phyloP scores from a whole-genome alignment of 2,797 vertebrate species.

The Lerista edwardsae region DNA sequence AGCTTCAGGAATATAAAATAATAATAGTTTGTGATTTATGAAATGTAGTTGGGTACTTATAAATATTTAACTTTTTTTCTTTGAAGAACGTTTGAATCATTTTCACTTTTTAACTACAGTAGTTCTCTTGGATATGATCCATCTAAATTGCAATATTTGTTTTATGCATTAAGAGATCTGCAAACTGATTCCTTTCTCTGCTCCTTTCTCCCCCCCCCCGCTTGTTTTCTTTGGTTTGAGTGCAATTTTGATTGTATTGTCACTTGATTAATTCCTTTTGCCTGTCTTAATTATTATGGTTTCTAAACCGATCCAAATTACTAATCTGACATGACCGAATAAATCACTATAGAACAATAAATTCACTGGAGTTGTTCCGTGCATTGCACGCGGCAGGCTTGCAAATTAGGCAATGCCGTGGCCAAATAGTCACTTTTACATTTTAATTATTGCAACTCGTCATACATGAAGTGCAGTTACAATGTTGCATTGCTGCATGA shows the following conservation, averaged over 20 bases:
- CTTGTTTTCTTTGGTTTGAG: conserved; percentile 70
- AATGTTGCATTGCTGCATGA: conserved; percentile 57
- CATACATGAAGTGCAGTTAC: conserved; percentile 62
- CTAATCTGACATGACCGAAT: conserved; percentile 78
- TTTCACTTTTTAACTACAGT: conserved; percentile 85
- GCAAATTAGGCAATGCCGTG: conserved; percentile 63
- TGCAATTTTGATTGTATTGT: conserved; percentile 73
- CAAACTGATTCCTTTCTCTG: conserved; percentile 53
- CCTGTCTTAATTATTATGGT: conserved; percentile 78
- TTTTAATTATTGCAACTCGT: conserved; percentile 74
- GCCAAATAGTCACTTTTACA: conserved; percentile 72
- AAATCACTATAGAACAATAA: conserved; percentile 74
- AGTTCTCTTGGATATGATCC: conserved; percentile 80
- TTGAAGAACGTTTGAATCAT: conserved; percentile 86
- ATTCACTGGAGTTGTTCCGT: conserved; percentile 63
- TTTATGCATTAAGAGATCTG: conserved; percentile 81
- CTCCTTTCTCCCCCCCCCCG: conserved; percentile 33
- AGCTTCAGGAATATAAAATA: conserved; percentile 84
- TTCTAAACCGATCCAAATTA: conserved; percentile 80
- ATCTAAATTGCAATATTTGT: conserved; percentile 80
- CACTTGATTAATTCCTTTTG: conserved; percentile 79
- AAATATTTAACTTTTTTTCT: conserved; percentile 85
- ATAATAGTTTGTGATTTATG: conserved; percentile 86
- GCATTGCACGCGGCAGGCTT: conserved; percentile 60
- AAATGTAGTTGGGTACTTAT: conserved; percentile 84